phyloP scores from a whole-genome alignment of 2,113 vertebrate species.

The Zosterops lateralis region DNA sequence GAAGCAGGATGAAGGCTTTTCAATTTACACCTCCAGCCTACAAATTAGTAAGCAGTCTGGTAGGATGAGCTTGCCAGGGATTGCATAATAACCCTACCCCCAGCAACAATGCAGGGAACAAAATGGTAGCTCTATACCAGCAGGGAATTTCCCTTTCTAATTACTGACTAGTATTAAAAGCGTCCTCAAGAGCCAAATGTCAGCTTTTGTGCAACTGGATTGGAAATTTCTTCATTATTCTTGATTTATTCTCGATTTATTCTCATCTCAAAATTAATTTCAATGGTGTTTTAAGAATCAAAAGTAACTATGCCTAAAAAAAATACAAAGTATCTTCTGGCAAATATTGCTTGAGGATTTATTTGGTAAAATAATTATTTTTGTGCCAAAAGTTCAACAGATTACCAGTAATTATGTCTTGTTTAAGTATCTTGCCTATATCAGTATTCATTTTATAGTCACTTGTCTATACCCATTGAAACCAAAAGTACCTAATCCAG shows the following conservation, averaged over 20 bases:
- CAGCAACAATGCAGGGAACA: constrained; percentile 21
- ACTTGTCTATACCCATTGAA: not conserved
- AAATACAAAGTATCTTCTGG: not conserved
- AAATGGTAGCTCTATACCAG: constrained; percentile 41
- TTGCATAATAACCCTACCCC: constrained; percentile 48
- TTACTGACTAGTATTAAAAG: constrained; percentile 11
- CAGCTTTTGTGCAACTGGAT: not conserved
- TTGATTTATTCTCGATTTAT: not conserved
- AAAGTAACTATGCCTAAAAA: not conserved
- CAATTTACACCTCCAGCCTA: constrained; percentile 63
- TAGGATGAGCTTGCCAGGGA: constrained; percentile 31
- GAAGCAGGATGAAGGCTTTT: constrained; percentile 50
- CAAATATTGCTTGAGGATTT: not conserved
- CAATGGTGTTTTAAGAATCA: not conserved
- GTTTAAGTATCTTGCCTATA: not conserved
- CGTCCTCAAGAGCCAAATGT: not conserved
- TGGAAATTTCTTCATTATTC: not conserved
- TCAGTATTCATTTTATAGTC: not conserved
- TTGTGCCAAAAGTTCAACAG: not conserved
- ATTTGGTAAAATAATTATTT: not conserved
- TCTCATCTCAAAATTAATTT: not conserved
- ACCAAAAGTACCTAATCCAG: not conserved
- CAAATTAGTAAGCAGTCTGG: constrained; percentile 52
- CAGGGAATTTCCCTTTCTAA: constrained; percentile 54
- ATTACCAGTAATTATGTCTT: not conserved